Conservation (phyloP, 2,888 invertebrate genomes). For the Leptinotarsa rubiginosa region DNA sequence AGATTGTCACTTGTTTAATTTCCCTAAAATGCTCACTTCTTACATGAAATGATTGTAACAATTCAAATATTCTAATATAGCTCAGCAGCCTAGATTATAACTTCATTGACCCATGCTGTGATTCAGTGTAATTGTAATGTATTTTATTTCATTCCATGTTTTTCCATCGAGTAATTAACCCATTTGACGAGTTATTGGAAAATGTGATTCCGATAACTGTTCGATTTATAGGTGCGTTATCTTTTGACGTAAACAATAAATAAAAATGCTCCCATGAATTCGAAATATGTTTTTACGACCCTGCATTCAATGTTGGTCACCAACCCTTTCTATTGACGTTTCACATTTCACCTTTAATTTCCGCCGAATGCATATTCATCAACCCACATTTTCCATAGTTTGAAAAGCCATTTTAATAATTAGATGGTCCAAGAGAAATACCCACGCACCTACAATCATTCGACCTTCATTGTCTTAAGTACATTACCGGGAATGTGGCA, state of each 20-base stretch:
- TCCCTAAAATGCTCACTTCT: no score
- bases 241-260: neutral
- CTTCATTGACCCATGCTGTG: neutral
- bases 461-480: constrained; percentile 34
- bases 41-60: no score
- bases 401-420: constrained; percentile 13
- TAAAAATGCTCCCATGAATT: neutral
- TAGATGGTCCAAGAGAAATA: constrained; percentile 19
- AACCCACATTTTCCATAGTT: constrained; percentile 1
- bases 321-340: constrained; percentile 10
- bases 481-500: constrained; percentile 30
- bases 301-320: neutral
- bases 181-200: neutral
- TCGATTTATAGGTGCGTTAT: neutral
- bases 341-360: constrained; percentile 15
- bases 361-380: constrained; percentile 18
- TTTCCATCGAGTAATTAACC: neutral
- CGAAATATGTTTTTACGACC: neutral
- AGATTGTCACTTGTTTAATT: no score
- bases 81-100: no score
- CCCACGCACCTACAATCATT: constrained; percentile 26
- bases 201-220: neutral
- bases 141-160: neutral
- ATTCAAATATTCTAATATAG: no score
- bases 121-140: neutral